A percentile compares a stretch with the other conserved stretches of the same genome.
These are phyloP conservation scores for Cheilosia pagana DNA, from an alignment of 2,888 invertebrate genomes.

Conservation along the genomic window DNA sequence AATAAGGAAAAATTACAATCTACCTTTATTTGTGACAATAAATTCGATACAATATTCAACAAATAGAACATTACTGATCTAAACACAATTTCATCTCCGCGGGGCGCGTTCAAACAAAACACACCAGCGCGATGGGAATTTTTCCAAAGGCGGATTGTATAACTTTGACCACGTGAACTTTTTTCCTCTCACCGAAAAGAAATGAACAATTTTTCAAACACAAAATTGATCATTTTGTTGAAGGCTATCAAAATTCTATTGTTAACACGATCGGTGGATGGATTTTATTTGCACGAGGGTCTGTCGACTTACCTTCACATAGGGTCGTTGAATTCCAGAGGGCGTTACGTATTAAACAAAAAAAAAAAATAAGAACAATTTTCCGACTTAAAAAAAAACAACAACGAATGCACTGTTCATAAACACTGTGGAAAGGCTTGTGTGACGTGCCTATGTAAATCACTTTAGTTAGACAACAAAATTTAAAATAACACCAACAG, in stretches of 20 bases:
- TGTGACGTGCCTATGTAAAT: conserved; percentile 64
- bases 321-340: neutral
- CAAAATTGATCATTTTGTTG: too few relatives aligned
- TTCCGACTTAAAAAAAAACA: conserved; percentile 4
- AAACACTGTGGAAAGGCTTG: conserved; percentile 37
- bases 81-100: too few relatives aligned
- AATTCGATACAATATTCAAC: conserved; percentile 27
- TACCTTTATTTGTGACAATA: conserved; percentile 53
- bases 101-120: too few relatives aligned
- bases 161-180: conserved; percentile 60
- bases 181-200: neutral
- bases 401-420: conserved; percentile 32
- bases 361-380: neutral
- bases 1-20: conserved; percentile 63
- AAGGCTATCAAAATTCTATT: neutral
- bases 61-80: neutral
- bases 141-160: conserved; percentile 41
- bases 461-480: conserved; percentile 69
- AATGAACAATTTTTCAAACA: neutral
- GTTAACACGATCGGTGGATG: neutral
- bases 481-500: conserved; percentile 68
- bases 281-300: neutral
- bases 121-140: neutral
- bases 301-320: conserved; percentile 16
- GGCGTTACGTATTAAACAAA: neutral